These are phyloP conservation scores for Sceloporus tristichus DNA, from an alignment of 2,113 vertebrate genomes.

Conservation along the genomic window DNA sequence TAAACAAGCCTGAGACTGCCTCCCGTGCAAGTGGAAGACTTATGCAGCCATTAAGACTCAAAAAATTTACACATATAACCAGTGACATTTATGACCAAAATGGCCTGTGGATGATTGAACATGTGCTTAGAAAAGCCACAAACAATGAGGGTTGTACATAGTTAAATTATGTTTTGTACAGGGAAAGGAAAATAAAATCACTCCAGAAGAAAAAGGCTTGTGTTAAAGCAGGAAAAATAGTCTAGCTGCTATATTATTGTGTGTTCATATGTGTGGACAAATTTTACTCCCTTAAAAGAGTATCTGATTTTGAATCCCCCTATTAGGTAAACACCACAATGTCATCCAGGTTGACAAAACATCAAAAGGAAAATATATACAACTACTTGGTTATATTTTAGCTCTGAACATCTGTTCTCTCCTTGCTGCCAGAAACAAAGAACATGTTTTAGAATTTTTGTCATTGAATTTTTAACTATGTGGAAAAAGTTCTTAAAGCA, in stretches of 20 bases:
- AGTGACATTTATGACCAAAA: background rate
- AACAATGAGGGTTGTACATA: background rate
- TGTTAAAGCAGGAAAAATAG: background rate
- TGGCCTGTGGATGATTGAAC: background rate
- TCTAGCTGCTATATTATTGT: background rate
- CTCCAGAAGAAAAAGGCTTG: background rate
- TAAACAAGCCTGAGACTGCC: background rate
- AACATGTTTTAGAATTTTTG: background rate
- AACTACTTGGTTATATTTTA: background rate
- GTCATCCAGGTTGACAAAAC: background rate
- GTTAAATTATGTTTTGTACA: background rate
- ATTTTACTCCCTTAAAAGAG: background rate
- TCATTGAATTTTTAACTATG: conserved; percentile 8
- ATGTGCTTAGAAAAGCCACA: background rate
- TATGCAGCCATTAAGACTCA: background rate
- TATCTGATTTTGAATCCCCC: background rate
- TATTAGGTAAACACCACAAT: background rate
- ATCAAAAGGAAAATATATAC: background rate
- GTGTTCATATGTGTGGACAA: background rate
- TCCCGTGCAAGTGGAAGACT: background rate
- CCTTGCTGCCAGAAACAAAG: background rate
- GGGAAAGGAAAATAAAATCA: background rate
- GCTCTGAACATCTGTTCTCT: background rate
- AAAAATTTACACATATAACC: background rate
- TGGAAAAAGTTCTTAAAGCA: background rate